A percentile compares a stretch with the other conserved stretches of the same genome.
Evolutionary conservation across 2,888 invertebrate genomes (phyloP).

Genomic region (Synanthedon myopaeformis): DNA sequence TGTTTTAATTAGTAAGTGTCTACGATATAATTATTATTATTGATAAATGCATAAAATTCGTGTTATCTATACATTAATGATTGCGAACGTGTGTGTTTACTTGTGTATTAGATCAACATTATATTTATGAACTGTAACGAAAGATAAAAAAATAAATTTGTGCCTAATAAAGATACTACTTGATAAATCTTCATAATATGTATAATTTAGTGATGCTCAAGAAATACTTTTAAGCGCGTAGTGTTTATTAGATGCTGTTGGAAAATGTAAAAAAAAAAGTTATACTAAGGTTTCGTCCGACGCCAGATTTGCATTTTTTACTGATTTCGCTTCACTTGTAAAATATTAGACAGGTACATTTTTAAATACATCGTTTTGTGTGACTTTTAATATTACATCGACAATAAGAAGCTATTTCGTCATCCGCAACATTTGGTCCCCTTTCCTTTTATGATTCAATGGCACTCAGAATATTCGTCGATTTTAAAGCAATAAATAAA

Average conservation of each 20-base stretch:
- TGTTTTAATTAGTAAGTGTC: slow-evolving; percentile 64
- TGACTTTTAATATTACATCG: not conserved
- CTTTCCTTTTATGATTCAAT: no score
- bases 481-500: slow-evolving; percentile 47
- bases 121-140: slow-evolving; percentile 10
- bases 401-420: not conserved
- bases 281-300: slow-evolving; percentile 39
- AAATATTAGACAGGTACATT: not conserved
- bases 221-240: slow-evolving; percentile 57
- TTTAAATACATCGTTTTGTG: not conserved
- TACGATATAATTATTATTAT: slow-evolving; percentile 36
- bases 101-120: not conserved
- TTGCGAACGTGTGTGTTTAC: slow-evolving; percentile 13
- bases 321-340: slow-evolving; percentile 15
- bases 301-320: slow-evolving; percentile 54
- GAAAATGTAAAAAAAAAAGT: slow-evolving; percentile 24
- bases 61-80: slow-evolving; percentile 43
- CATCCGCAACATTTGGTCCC: not conserved
- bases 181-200: slow-evolving; percentile 37
- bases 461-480: slow-evolving; percentile 27
- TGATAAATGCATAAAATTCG: slow-evolving; percentile 42
- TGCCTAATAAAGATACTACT: slow-evolving; percentile 55
- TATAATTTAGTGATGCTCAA: slow-evolving; percentile 66
- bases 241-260: slow-evolving; percentile 54
- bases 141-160: slow-evolving; percentile 44